Evolutionary conservation across 2,113 vertebrate genomes (phyloP).

Genomic region (Forbesichthys agassizii): DNA sequence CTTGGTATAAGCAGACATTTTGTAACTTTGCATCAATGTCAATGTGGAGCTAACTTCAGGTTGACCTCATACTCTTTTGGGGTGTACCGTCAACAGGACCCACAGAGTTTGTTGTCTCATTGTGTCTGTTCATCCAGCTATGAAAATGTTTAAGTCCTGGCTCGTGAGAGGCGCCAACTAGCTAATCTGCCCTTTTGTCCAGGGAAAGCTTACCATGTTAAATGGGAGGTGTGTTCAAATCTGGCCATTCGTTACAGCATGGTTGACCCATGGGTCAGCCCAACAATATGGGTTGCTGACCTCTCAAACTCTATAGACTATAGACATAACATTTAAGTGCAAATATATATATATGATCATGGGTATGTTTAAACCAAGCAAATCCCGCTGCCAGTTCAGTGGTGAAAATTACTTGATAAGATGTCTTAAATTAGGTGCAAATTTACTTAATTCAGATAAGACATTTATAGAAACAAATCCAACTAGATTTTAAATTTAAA

Average conservation of each 20-base stretch:
- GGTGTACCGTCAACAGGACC: slow-evolving; percentile 28
- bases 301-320: neutral
- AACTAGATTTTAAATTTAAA: no score
- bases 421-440: no score
- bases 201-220: slow-evolving; percentile 57
- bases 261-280: slow-evolving; percentile 24
- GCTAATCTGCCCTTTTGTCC: slow-evolving; percentile 70
- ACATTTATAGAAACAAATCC: no score
- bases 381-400: no score
- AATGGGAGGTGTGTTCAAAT: slow-evolving; percentile 63
- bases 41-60: slow-evolving; percentile 13
- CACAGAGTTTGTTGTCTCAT: slow-evolving; percentile 66
- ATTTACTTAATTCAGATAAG: no score
- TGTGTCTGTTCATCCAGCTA: slow-evolving; percentile 81
- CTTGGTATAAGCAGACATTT: neutral
- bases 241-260: slow-evolving; percentile 65
- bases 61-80: slow-evolving; percentile 40
- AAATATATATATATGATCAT: no score
- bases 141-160: slow-evolving; percentile 75
- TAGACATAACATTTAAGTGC: no score
- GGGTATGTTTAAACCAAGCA: neutral
- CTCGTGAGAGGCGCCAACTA: slow-evolving; percentile 60
- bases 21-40: neutral
- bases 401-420: no score
- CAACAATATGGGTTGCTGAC: slow-evolving; percentile 33